Base-by-base conservation (phyloP, 2,797 vertebrate genomes). In the Sebastes goodei region DNA sequence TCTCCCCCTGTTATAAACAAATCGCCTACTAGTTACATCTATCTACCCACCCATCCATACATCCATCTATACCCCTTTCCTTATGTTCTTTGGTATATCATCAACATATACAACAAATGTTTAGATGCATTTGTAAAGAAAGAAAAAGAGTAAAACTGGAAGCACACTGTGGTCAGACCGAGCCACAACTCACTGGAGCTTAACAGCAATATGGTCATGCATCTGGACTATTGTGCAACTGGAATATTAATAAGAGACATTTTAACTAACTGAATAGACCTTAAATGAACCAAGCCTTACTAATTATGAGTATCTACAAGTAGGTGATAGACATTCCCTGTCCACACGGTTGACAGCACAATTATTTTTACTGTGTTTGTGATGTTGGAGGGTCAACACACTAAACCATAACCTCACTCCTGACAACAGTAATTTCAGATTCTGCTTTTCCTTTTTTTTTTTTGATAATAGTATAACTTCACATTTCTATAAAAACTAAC, bases 401-500 rank as follows among this genome's bases (percentile, higher is more conserved):
- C 11, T 27, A 3, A 29, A 30, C 8, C 12, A 42, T 30, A 10
- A 46, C 33, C 25, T 60, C 55, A 10, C 25, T 67, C 25, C 30
- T 6, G 27, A 10, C 42, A 46, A 55, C 35, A 55, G 3, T 17
- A 32, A 46, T 61, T 66, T 66, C 4, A 25, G 11, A 15, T 46
- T 9, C 29, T 8, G 5, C 5, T 15, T 6, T 65, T 71, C 10
- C 14, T 35, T 65, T 64, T 42, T 42, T 27, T 64, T 56, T 55
- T 55, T 56, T 11, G 12, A 23, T 23, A 17, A 29, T 38, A 29
- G 29, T 3, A 15, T 7, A 12, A 42, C 21, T 4, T 35, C 32
- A 49, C 25, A 8, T 70, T 74, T 53, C 35, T 20, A 38, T 25
- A 20, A 17, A 57, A 66, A 52, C 62, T 59, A 59, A 65, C n/a